phyloP scores from a whole-genome alignment of 2,113 vertebrate species.

The Tachycineta bicolor region DNA sequence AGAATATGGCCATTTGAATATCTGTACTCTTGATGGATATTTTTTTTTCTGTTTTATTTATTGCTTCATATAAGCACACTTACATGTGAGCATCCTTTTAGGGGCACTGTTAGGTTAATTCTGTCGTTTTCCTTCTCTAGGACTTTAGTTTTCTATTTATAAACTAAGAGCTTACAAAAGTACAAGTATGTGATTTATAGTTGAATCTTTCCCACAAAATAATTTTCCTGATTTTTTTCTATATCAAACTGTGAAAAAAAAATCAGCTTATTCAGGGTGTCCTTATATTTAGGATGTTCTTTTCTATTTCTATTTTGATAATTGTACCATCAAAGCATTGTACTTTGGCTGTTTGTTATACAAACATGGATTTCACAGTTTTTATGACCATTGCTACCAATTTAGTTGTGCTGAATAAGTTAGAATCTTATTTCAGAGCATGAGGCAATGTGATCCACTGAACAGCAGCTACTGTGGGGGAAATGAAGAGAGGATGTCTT shows the following conservation, averaged over 20 bases:
- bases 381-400: not conserved
- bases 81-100: not conserved
- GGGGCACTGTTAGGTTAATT: not conserved
- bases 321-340: not conserved
- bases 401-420: not conserved
- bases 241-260: not conserved
- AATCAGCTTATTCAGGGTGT: not conserved
- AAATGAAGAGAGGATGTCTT: not conserved
- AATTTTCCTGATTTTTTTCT: not conserved
- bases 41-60: not conserved
- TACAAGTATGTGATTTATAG: not conserved
- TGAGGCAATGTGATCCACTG: not conserved
- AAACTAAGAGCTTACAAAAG: not conserved
- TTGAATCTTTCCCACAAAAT: not conserved
- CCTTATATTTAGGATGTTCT: not conserved
- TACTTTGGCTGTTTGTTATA: constrained; percentile 3
- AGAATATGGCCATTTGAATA: not conserved
- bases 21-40: not conserved
- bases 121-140: not conserved
- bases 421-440: not conserved
- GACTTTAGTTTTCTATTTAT: not conserved
- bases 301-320: not conserved
- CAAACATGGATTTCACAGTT: not conserved
- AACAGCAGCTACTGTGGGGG: not conserved
- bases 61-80: not conserved